These are phyloP conservation scores for Plagodis dolabraria DNA, from an alignment of 2,888 invertebrate species.

Conservation along the genomic window DNA sequence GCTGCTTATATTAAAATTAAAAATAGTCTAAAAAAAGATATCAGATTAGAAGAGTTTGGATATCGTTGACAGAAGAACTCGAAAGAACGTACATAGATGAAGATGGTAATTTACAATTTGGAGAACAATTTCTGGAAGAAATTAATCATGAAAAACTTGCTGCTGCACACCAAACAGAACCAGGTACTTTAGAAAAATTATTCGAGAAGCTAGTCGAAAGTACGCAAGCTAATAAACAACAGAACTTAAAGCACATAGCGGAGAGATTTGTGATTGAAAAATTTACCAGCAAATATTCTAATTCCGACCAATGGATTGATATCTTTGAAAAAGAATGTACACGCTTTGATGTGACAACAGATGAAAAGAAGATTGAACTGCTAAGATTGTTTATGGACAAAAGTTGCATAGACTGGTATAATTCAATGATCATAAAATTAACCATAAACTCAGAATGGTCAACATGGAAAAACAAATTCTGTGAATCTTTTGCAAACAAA, in stretches of 20 bases:
- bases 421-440: slow-evolving; percentile 35
- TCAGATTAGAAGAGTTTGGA: too few species aligned
- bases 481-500: slow-evolving; percentile 39
- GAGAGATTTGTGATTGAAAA: slow-evolving; percentile 26
- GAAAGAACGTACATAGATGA: too few species aligned
- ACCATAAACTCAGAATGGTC: slow-evolving; percentile 34
- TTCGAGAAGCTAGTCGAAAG: slow-evolving; percentile 27
- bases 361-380: slow-evolving; percentile 19
- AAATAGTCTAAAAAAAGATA: too few species aligned
- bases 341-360: slow-evolving; percentile 10
- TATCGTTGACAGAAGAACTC: too few species aligned
- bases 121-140: slow-evolving; percentile 3
- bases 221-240: slow-evolving; percentile 18
- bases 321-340: too few species aligned
- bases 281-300: slow-evolving; percentile 14
- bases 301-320: slow-evolving; percentile 21
- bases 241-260: slow-evolving; percentile 28
- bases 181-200: slow-evolving; percentile 21
- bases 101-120: not conserved
- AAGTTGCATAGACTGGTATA: slow-evolving; percentile 35
- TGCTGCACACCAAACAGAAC: slow-evolving; percentile 8
- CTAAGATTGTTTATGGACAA: slow-evolving; percentile 6
- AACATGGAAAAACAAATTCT: slow-evolving; percentile 41
- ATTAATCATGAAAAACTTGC: not conserved
- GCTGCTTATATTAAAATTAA: not conserved